Evolutionary conservation across 2,113 vertebrate species (phyloP), one percentile per base, ranked within the genome.

Genomic region (Reinhardtius hippoglossoides): DNA sequence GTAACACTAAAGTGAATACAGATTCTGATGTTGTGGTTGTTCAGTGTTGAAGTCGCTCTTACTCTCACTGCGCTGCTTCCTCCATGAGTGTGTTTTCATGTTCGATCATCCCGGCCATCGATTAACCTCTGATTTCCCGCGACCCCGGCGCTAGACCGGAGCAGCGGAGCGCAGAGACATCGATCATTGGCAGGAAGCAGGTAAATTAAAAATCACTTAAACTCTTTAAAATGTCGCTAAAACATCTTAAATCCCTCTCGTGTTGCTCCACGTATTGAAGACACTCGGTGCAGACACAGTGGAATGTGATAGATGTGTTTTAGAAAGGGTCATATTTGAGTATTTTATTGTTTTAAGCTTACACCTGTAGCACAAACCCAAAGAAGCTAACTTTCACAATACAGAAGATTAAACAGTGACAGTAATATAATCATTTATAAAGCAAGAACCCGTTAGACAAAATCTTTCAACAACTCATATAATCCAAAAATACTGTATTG

Each of bases 61-160:
- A 66, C 59, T 14, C 57, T 0, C 2, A 56, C 20, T 31, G 20
- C n/a, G 4, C 46, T 2, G 15, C 1, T 5, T 3, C 2, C 5
- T 61, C 71, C 65, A 56, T 37, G 27, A 21, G 20, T 80, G 44
- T 88, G n/a, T 83, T 78, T 78, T 77, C 46, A 76, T 27, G 87
- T 3, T 89, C 81, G 83, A 81, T 66, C 5, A 0, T 1, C 0
- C 0, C 84, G 13, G 57, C 1, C 3, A 81, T 92, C 60, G 90
- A 90, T 84, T 87, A 15, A 71, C 14, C 80, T 87, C 27, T 9
- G 72, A 66, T 79, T 85, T 90, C 90, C 84, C 91, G 90, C 91
- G 76, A 65, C 48, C 68, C 44, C n/a, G 0, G 20, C 20, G 14
- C 8, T 76, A 81, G 89, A 5, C 86, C 0, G 0, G 16, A 81